Conservation (phyloP, 1,140 invertebrate species). For the Drosophila tani region DNA sequence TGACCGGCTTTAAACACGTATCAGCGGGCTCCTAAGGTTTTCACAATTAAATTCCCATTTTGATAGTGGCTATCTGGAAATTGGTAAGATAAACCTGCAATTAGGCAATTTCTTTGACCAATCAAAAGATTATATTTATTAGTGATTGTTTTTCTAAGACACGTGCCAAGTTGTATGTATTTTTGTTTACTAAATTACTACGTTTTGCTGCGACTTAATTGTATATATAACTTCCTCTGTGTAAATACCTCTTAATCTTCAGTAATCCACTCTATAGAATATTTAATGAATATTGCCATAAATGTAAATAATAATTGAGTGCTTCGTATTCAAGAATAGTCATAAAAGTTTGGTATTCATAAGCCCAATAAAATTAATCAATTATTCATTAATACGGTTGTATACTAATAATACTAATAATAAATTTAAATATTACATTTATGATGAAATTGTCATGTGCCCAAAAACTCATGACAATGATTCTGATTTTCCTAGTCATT, state of each 20-base stretch:
- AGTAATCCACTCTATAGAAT: neutral
- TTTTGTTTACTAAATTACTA: too few species aligned
- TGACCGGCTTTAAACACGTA: slow-evolving; percentile 34
- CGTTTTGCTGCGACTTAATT: neutral
- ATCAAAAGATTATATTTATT: neutral
- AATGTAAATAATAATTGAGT: neutral
- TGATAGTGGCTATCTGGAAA: slow-evolving; percentile 19
- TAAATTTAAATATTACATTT: neutral
- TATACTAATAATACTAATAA: neutral
- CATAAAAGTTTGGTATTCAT: neutral
- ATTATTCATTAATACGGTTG: neutral
- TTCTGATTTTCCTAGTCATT: neutral
- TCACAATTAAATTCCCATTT: slow-evolving; percentile 1
- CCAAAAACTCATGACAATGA: neutral
- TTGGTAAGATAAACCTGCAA: slow-evolving; percentile 28
- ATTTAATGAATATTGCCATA: neutral
- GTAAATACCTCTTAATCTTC: neutral
- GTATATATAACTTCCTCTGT: too few species aligned
- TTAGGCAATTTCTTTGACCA: neutral
- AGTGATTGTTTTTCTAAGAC: neutral
- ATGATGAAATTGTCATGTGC: neutral
- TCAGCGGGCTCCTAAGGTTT: slow-evolving; percentile 15
- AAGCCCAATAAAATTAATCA: neutral
- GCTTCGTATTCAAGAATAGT: neutral
- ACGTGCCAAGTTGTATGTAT: too few species aligned